Evolutionary conservation across 2,113 vertebrate genomes (phyloP).

Genomic region (Vicugna pacos): DNA sequence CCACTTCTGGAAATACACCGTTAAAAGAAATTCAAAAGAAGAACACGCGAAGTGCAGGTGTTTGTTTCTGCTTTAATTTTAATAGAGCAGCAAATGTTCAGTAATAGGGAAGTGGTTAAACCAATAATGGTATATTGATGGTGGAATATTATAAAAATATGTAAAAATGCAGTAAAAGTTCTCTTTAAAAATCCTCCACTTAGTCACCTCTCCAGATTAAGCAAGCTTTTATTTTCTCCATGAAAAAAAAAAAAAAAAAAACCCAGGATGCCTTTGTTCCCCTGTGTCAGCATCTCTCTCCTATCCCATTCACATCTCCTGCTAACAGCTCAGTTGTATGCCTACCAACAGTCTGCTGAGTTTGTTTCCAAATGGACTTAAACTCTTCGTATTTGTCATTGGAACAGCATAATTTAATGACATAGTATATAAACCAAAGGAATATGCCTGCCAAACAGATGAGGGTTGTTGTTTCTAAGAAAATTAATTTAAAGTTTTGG

Average conservation of each 20-base stretch:
- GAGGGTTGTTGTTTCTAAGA: conserved; percentile 29
- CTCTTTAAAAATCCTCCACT: neutral
- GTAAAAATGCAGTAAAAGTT: conserved; percentile 34
- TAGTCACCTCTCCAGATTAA: neutral
- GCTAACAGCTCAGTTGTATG: neutral
- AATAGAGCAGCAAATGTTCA: neutral
- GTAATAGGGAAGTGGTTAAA: neutral
- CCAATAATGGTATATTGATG: neutral
- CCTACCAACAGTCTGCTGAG: neutral
- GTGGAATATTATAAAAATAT: conserved; percentile 4
- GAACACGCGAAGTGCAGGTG: neutral
- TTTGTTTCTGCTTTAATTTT: neutral
- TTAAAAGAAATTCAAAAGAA: conserved; percentile 54
- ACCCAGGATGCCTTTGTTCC: neutral
- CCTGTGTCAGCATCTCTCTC: neutral
- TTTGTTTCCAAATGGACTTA: neutral
- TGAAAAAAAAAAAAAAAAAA: neutral
- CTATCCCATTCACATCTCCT: neutral
- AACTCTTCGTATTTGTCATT: neutral
- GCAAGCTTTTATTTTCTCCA: neutral
- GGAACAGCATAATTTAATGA: conserved; percentile 28
- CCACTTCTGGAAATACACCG: neutral
- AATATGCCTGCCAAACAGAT: conserved; percentile 35
- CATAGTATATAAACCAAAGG: conserved; percentile 15
- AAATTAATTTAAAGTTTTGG: conserved; percentile 51